Base-by-base conservation (phyloP, 2,888 invertebrate genomes). In the Lymantria monacha region DNA sequence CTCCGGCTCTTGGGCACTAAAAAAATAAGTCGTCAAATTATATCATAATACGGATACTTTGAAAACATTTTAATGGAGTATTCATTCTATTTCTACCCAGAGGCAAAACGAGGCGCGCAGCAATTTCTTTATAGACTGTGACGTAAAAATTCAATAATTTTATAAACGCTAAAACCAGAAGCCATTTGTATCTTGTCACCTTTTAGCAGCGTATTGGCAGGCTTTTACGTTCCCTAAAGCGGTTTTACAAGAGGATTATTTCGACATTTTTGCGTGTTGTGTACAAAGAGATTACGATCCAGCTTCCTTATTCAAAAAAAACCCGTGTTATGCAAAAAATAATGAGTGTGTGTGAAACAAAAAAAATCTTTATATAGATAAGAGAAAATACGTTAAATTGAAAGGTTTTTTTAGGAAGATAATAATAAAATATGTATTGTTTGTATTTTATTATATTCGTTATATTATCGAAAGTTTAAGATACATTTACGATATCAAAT, bases 161-260 rank as follows among this genome's bases (percentile, higher is more conserved):
- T 46, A 12, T 38, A 40, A 44, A n/a, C 30, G 50, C 48, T 44
- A 44, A 58, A 54, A 59, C 22, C 30, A 60, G 49, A 52, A 30
- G 40, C 49, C 42, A 51, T 59, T 52, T 55, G 51, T 53, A 54
- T 57, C 56, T 54, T 60, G 53, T 56, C 55, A 49, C 55, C 48
- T 53, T 59, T 59, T 57, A 51, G 55, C 48, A 52, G 49, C 44
- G 42, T 57, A 59, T 67, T 62, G 61, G 53, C 57, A 60, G 59
- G 68, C 70, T 67, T 69, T 69, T 70, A 68, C 53, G 62, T 64
- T 50, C 40, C 14, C 30, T 15, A 47, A 51, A 61, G 51, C 55
- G 49, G 51, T 46, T 53, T 62, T 57, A 55, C 46, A 41, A n/a
- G 45, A 0, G 33, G 47, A 50, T 41, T 49, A 55, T 65, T 55